Evolutionary conservation across 2,797 vertebrate genomes (phyloP).

Genomic region (Macrochelys suwanniensis): DNA sequence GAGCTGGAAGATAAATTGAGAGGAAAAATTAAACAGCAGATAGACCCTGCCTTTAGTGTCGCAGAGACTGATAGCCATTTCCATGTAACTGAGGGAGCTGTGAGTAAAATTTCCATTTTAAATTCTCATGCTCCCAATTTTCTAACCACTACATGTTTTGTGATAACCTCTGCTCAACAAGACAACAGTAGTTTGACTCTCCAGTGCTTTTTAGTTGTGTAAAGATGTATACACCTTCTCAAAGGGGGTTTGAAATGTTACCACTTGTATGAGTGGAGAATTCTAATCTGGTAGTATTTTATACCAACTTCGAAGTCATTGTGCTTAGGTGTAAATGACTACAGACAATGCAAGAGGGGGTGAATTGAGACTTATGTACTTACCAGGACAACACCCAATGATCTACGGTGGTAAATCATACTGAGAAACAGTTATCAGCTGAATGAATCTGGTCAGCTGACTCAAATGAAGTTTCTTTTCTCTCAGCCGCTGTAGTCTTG

Average conservation of each 20-base stretch:
- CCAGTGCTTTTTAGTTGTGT: not conserved
- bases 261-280: not conserved
- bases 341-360: not conserved
- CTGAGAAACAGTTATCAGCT: not conserved
- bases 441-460: not conserved
- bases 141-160: not conserved
- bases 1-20: constrained; percentile 78
- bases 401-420: not conserved
- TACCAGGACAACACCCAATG: not conserved
- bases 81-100: constrained; percentile 39
- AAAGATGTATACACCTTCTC: not conserved
- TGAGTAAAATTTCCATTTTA: constrained; percentile 39
- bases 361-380: not conserved
- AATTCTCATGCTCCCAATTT: not conserved
- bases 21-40: constrained; percentile 76
- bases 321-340: not conserved
- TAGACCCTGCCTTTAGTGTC: constrained; percentile 75
- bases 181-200: not conserved
- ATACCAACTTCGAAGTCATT: not conserved
- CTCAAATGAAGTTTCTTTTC: not conserved
- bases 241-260: not conserved
- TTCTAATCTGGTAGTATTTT: not conserved
- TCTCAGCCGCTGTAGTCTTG: not conserved
- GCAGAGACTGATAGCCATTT: constrained; percentile 73
- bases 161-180: not conserved